Conservation (phyloP, 2,797 vertebrate species). For the Glyptemys insculpta region DNA sequence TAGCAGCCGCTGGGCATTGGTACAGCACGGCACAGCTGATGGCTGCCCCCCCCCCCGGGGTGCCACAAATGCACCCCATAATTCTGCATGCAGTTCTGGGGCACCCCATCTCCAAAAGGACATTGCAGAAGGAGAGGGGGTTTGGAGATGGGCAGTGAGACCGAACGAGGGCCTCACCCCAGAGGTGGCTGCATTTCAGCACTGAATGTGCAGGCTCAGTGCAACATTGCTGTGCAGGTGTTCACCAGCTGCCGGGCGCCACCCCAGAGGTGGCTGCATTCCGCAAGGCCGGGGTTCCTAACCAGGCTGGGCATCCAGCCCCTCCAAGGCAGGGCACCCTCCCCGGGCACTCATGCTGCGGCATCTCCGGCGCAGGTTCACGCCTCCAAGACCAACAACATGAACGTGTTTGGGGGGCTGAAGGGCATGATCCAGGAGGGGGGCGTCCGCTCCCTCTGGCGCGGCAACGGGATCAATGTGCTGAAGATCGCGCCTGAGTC, state of each 20-base stretch:
- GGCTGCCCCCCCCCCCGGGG: no score
- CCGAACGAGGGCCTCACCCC: neutral
- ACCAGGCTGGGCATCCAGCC: neutral
- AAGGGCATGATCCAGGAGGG: constrained; percentile 94
- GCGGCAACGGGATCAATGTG: constrained; percentile 96
- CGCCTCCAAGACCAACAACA: constrained; percentile 91
- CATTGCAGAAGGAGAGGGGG: neutral
- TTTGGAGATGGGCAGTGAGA: neutral
- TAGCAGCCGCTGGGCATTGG: neutral
- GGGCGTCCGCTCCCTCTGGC: constrained; percentile 91
- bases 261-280: neutral
- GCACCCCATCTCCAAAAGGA: neutral
- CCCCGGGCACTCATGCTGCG: neutral
- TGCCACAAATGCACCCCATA: neutral
- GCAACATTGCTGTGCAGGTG: neutral
- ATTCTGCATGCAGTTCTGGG: neutral
- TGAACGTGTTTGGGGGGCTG: constrained; percentile 92
- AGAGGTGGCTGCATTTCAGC: neutral
- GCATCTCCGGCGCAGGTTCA: constrained; percentile 88
- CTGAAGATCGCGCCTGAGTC: constrained; percentile 97
- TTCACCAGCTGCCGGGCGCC: neutral
- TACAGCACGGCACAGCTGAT: no score
- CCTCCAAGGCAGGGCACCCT: neutral
- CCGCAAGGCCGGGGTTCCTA: no score
- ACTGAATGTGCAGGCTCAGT: neutral